Evolutionary conservation across 2,113 vertebrate species (phyloP).

Genomic region (Carassius auratus): DNA sequence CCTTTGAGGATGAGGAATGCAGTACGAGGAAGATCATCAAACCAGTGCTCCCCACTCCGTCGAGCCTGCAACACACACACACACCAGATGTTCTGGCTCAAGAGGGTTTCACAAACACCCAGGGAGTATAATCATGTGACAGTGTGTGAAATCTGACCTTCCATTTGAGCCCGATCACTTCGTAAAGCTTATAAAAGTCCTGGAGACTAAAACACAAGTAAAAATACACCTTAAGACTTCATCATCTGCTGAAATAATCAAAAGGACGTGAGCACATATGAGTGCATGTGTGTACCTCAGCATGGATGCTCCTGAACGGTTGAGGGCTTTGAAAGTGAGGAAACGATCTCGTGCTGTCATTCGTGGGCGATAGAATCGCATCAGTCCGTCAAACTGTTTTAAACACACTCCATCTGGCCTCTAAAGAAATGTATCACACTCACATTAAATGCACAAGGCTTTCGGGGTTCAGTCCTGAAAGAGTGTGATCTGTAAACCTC

Average conservation of each 20-base stretch:
- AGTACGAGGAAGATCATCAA: conserved; percentile 93
- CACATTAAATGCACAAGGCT: not conserved
- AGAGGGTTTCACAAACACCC: not conserved
- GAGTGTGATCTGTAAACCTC: conserved; percentile 23
- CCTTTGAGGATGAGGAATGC: conserved; percentile 98
- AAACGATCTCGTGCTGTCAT: conserved; percentile 90
- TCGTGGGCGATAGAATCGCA: conserved; percentile 92
- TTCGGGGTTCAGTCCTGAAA: not conserved
- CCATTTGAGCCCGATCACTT: conserved; percentile 95
- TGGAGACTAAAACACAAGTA: conserved; percentile 79
- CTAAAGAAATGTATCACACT: conserved; percentile 68
- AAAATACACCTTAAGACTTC: not conserved
- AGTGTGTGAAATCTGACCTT: conserved; percentile 78
- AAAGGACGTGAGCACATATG: not conserved
- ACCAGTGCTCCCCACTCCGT: conserved; percentile 91
- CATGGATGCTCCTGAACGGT: conserved; percentile 81
- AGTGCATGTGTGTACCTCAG: conserved; percentile 78
- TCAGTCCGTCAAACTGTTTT: conserved; percentile 93
- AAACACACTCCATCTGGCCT: conserved; percentile 87
- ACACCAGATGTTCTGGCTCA: conserved; percentile 8
- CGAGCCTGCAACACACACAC: conserved; percentile 74
- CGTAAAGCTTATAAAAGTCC: conserved; percentile 96
- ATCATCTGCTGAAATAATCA: not conserved
- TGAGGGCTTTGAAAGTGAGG: conserved; percentile 93
- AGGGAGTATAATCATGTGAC: not conserved